A percentile compares a stretch with the other conserved stretches of the same genome.
Evolutionary conservation across 2,888 invertebrate species (phyloP).

Genomic region (Synergus japonicus): DNA sequence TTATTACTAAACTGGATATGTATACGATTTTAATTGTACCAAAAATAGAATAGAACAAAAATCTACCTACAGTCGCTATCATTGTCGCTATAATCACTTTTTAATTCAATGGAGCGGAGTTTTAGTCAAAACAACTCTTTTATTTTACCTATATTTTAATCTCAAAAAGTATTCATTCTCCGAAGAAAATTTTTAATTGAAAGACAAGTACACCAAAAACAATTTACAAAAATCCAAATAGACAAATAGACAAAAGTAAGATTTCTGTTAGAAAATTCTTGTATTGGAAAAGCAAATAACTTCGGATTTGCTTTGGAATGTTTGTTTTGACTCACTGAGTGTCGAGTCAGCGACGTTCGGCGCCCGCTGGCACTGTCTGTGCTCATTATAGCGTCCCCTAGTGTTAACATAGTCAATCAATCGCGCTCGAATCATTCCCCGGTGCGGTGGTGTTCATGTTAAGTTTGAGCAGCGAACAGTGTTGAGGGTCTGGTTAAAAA

Average conservation of each 20-base stretch:
- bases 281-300: neutral
- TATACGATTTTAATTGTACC: neutral
- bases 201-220: neutral
- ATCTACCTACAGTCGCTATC: neutral
- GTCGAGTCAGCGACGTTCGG: neutral
- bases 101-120: neutral
- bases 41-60: neutral
- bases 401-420: too few species aligned
- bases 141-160: neutral
- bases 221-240: neutral
- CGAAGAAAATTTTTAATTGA: neutral
- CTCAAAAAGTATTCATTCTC: neutral
- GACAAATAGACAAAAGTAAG: neutral
- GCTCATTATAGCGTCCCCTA: too few species aligned
- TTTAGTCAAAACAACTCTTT: constrained; percentile 18
- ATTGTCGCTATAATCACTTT: too few species aligned
- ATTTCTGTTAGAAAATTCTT: neutral
- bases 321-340: neutral
- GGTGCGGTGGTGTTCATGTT: too few species aligned
- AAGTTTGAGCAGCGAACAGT: too few species aligned
- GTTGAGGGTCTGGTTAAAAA: neutral
- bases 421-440: too few species aligned
- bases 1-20: constrained; percentile 4
- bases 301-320: too few species aligned
- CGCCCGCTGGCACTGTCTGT: neutral